A percentile compares a stretch with the other conserved stretches of the same genome.
These are phyloP conservation scores for Nannoperca australis DNA, from an alignment of 2,797 vertebrate genomes.

Conservation along the genomic window DNA sequence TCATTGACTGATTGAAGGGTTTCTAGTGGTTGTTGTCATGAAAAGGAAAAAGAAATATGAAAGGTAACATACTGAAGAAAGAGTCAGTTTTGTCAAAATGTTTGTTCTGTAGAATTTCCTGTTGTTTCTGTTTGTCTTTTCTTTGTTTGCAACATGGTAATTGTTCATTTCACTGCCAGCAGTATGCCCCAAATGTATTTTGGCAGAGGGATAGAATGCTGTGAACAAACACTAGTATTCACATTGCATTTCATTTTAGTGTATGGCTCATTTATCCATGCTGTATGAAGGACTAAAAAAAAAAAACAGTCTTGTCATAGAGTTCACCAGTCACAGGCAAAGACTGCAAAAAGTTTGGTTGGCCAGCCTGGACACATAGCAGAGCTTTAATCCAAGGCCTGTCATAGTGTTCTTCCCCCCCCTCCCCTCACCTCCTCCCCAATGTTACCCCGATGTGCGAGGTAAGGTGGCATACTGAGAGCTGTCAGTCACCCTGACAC, in stretches of 20 bases:
- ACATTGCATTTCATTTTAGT: neutral
- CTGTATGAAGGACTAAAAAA: neutral
- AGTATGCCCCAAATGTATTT: neutral
- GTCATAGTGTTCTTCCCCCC: neutral
- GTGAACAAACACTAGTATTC: neutral
- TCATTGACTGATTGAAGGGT: neutral
- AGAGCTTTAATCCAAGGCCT: neutral
- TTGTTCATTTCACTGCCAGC: neutral
- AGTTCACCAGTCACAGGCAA: neutral
- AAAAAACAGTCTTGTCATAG: neutral
- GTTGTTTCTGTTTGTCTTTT: neutral
- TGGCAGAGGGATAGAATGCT: neutral
- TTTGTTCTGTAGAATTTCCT: slow-evolving; percentile 1
- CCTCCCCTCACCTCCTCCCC: neutral
- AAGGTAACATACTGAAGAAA: neutral
- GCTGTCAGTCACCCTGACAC: slow-evolving; percentile 53
- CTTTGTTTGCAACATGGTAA: neutral
- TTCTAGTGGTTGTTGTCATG: neutral
- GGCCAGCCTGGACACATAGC: neutral
- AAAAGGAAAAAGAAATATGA: too few relatives aligned
- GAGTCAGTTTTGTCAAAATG: too few relatives aligned
- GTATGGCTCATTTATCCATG: neutral
- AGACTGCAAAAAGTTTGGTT: neutral
- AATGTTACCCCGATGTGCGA: slow-evolving; percentile 25
- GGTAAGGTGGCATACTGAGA: slow-evolving; percentile 38